These are phyloP conservation scores for Cyprinodon diabolis DNA, from an alignment of 2,797 vertebrate species.

Conservation along the genomic window DNA sequence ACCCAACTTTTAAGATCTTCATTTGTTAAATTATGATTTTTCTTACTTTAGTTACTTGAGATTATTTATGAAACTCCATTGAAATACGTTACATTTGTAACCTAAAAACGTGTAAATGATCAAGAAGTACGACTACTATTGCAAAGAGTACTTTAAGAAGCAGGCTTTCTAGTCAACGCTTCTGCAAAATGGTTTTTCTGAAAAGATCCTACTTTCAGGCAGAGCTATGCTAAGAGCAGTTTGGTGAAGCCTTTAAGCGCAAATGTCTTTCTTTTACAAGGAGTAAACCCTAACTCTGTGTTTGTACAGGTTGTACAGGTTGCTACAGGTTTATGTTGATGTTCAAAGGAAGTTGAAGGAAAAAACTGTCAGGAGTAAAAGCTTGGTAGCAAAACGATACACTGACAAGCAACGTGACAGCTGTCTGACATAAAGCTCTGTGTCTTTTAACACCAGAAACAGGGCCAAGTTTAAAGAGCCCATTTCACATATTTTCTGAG, in stretches of 20 bases:
- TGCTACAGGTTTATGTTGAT: not conserved
- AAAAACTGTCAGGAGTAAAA: not conserved
- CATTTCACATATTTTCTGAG: constrained; percentile 27
- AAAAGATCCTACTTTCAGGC: not conserved
- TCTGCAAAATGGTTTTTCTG: not conserved
- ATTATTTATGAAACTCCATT: not conserved
- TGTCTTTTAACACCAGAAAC: not conserved
- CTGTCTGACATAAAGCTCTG: constrained; percentile 5
- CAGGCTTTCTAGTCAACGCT: not conserved
- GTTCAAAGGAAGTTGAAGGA: not conserved
- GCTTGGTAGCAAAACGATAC: not conserved
- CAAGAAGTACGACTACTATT: not conserved
- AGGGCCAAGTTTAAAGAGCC: not conserved
- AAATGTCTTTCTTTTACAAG: not conserved
- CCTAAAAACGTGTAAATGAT: not conserved
- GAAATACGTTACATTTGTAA: not conserved
- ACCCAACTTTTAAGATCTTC: not conserved
- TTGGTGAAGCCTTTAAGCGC: not conserved
- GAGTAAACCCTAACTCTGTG: not conserved
- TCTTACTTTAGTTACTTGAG: not conserved
- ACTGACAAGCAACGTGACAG: not conserved
- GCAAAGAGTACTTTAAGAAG: not conserved
- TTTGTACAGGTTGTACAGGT: not conserved
- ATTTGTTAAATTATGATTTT: too few relatives aligned
- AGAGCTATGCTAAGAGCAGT: too few relatives aligned